Conservation (phyloP, 1,140 invertebrate species). For the Bathynomus jamesi region DNA sequence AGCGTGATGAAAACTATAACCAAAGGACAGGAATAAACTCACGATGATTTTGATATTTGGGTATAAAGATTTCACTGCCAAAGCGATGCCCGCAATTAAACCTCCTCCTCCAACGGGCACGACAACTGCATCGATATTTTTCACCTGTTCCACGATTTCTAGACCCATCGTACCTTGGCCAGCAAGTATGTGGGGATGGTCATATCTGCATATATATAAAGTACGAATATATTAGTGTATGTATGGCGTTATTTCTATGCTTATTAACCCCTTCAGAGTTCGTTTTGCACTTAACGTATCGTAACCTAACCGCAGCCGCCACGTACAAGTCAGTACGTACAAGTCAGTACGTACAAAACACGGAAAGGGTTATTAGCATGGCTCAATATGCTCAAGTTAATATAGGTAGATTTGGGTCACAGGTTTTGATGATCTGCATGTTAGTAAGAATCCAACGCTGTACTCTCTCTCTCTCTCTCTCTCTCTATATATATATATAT, state of each 20-base stretch:
- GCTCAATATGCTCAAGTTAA: no score
- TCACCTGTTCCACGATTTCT: conserved; percentile 80
- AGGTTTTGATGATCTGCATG: not conserved
- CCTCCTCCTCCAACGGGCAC: conserved; percentile 86
- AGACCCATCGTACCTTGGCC: conserved; percentile 87
- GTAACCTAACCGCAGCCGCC: no score
- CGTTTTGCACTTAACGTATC: not conserved
- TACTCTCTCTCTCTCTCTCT: no score
- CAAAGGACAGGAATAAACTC: no score
- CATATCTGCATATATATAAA: conserved; percentile 55
- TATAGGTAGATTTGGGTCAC: not conserved
- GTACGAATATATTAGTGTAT: conserved; percentile 1
- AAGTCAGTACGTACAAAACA: no score
- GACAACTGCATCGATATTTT: conserved; percentile 63
- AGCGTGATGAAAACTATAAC: no score
- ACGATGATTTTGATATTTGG: conserved; percentile 60
- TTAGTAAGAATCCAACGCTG: not conserved
- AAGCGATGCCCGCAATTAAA: conserved; percentile 66
- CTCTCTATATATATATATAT: no score
- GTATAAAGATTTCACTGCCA: conserved; percentile 75
- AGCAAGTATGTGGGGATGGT: conserved; percentile 86
- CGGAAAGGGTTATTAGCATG: no score
- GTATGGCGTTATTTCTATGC: not conserved
- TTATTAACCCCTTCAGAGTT: not conserved
- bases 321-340: no score